phyloP scores from a whole-genome alignment of 1,140 invertebrate species.

The Calephelis nemesis region DNA sequence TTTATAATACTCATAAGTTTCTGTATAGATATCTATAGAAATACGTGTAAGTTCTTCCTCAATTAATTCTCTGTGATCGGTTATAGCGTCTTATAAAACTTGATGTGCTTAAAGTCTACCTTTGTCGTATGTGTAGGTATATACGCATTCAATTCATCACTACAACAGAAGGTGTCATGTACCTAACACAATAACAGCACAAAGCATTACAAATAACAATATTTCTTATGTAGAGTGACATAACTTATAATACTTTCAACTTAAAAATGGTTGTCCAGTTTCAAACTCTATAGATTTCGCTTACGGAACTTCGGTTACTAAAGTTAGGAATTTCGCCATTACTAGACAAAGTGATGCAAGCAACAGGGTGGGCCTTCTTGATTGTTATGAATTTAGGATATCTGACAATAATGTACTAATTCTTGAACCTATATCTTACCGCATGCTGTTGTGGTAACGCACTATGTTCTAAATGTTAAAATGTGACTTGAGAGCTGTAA shows the following conservation, averaged over 20 bases:
- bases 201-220: conserved; percentile 21
- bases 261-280: conserved; percentile 29
- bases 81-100: conserved; percentile 8
- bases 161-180: neutral
- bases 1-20: conserved; percentile 79
- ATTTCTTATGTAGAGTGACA: conserved; percentile 13
- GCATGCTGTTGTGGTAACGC: conserved; percentile 9
- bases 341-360: conserved; percentile 37
- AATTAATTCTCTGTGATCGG: conserved; percentile 14
- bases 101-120: conserved; percentile 1
- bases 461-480: conserved; percentile 15
- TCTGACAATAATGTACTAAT: conserved; percentile 74
- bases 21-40: conserved; percentile 47
- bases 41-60: conserved; percentile 18
- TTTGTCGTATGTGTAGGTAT: neutral
- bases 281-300: conserved; percentile 23
- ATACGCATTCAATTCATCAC: conserved; percentile 14
- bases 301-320: conserved; percentile 1
- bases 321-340: conserved; percentile 1
- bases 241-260: conserved; percentile 2
- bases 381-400: conserved; percentile 68
- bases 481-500: neutral
- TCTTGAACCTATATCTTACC: conserved; percentile 36
- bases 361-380: conserved; percentile 64
- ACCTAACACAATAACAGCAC: conserved; percentile 1